Base-by-base conservation (phyloP, 2,888 invertebrate genomes). In the Unio delphinus region DNA sequence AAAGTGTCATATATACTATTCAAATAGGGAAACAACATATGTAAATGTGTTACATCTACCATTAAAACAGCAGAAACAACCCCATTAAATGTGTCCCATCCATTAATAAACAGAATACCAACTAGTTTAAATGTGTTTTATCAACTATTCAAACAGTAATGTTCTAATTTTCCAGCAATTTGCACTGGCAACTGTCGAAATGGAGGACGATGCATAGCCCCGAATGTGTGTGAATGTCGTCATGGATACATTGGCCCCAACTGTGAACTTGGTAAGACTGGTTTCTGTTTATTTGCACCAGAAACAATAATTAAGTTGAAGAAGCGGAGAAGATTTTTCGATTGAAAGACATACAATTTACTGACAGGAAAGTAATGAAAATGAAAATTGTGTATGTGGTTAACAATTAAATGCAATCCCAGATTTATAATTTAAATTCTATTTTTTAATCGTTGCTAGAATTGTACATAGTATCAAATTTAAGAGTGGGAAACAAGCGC, bases 171-270 rank as follows among this genome's bases (percentile, higher is more conserved):
- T 75, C 26, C 63, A 76, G 76, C 76, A 17, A 60, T 62, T 1
- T 80, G 76, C 66, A 68, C 68, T 17, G 72, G 71, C 7, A 71
- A 59, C 15, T 96, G 96, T 89, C 92, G 94, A 85, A 96, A 96
- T 90, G 95, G 96, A 67, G 96, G 96, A 72, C 92, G 92, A 79
- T 96, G 96, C 91, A 92, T 93, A 65, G 92, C 93, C 66, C 95
- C 95, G 59, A 94, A 94, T 83, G 92, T 91, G 79, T 96, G 96
- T 90, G 92, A 93, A 73, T 96, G 96, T 91, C 93, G 94, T 63
- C 92, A 93, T 80, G 96, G 96, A 20, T 96, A 95, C 92, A 93
- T 93, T 65, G 96, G 96, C 73, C 91, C 92, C 83, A 94, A 94
- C 86, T 96, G 96, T 92, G 95, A 96, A 91, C 92, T 94, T 76